Evolutionary conservation across 2,113 vertebrate species (phyloP), one percentile per base, ranked within the genome.

Genomic region (Motacilla alba): DNA sequence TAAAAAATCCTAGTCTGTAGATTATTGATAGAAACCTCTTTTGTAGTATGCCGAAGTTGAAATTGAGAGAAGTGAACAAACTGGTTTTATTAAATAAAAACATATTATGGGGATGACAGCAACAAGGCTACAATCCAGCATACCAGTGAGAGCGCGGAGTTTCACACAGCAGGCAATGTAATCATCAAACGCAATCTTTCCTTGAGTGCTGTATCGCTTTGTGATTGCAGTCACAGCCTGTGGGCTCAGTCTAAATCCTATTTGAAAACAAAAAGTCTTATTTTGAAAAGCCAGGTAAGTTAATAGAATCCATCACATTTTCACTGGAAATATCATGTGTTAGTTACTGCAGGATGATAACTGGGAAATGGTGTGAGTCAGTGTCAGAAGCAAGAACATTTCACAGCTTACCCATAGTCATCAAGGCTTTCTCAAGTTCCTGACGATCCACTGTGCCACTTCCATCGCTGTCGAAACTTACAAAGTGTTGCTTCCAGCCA

Each of bases 161-260:
- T 98, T 99, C 44, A 99, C 97, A 11, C 98, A 99, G 82, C 99
- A 99, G 88, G 98, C 98, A 8, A 99, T 98, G 53, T 99, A 99
- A 58, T 99, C 99, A 73, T 99, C 99, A 19, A 99, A 99, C 6
- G 97, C 92, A 87, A 99, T 99, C 93, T 98, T 99, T 8, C 99
- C 98, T 1, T 93, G 93, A 23, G 81, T 95, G 95, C 99, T 99
- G 96, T 98, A 99, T 60, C 99, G 97, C 49, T 97, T 99, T 72
- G 98, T 96, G 82, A 99, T 98, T 44, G 95, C 93, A 77, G 98
- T 98, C 98, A 99, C 97, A 19, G 98, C 98, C 94, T 99, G 98
- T 5, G 99, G 99, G 95, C 98, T 99, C 97, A 99, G 95, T 16
- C 98, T 97, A 93, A 98, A 98, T 35, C 98, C 98, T 98, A n/a